phyloP scores from a whole-genome alignment of 2,113 vertebrate genomes.

The Psittacula cyanocephala region DNA sequence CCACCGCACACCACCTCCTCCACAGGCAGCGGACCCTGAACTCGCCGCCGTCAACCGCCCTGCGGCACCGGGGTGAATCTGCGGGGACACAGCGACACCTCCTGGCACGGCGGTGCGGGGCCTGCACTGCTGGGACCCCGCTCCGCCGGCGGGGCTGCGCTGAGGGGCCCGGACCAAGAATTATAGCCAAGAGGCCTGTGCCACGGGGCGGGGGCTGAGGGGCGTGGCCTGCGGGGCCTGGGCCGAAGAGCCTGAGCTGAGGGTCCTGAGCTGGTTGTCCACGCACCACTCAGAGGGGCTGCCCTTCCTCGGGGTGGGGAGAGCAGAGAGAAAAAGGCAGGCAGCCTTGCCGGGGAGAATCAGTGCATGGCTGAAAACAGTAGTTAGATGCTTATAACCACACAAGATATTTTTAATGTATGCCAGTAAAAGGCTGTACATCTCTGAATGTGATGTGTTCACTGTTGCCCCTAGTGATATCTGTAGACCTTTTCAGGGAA shows the following conservation, averaged over 20 bases:
- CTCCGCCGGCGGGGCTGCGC: background rate
- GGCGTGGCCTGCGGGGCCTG: too few species aligned
- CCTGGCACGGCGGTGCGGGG: background rate
- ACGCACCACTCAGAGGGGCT: rapidly evolving
- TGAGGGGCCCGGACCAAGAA: background rate
- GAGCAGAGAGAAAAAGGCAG: background rate
- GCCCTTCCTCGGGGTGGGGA: background rate
- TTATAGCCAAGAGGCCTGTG: background rate
- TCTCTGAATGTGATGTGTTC: background rate
- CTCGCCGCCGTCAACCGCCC: background rate
- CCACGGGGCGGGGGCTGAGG: background rate
- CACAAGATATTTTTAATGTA: background rate
- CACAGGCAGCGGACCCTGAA: background rate
- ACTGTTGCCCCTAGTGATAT: rapidly evolving
- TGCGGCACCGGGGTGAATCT: background rate
- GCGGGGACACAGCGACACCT: slow-evolving; percentile 8
- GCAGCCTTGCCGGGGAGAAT: background rate
- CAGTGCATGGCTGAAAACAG: background rate
- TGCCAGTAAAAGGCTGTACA: background rate
- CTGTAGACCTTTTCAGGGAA: background rate
- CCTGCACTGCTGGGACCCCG: too few species aligned
- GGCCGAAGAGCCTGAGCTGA: too few species aligned
- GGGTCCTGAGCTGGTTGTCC: rapidly evolving
- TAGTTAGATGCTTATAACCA: background rate
- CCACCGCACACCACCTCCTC: rapidly evolving